These are phyloP conservation scores for Caenorhabditis auriculariae DNA, from an alignment of 2,888 invertebrate genomes.

Conservation along the genomic window DNA sequence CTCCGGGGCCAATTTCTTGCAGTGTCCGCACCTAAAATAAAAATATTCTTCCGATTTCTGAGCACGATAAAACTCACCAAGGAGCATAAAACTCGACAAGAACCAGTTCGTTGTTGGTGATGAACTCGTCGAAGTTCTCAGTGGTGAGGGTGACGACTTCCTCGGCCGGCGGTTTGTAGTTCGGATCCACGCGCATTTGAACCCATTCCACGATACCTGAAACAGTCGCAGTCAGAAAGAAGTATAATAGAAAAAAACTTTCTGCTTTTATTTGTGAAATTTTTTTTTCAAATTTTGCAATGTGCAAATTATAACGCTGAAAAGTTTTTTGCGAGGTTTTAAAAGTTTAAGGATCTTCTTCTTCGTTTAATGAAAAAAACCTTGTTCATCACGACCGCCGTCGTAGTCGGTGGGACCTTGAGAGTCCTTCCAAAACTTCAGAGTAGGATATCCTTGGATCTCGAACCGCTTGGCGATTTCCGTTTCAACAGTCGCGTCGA, in stretches of 20 bases:
- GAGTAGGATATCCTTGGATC: constrained; percentile 69
- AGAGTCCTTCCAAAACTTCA: constrained; percentile 69
- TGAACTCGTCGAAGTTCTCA: constrained; percentile 67
- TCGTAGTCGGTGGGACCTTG: constrained; percentile 67
- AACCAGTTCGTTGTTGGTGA: constrained; percentile 65
- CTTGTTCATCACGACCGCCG: constrained; percentile 66
- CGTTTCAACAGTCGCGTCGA: constrained; percentile 68
- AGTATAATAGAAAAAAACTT: not conserved
- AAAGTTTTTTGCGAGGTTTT: too few relatives aligned
- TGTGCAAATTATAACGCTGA: too few relatives aligned
- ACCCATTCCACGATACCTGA: constrained; percentile 69
- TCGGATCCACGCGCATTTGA: constrained; percentile 67
- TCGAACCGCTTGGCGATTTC: constrained; percentile 67
- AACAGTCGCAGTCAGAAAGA: constrained; percentile 1
- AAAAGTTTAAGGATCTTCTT: not conserved
- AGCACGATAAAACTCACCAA: constrained; percentile 64
- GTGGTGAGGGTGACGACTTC: constrained; percentile 66
- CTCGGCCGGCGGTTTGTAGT: constrained; percentile 69
- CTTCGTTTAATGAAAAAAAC: constrained; percentile 18
- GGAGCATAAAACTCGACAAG: constrained; percentile 71
- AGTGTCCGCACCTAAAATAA: constrained; percentile 66
- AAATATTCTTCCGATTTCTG: not conserved
- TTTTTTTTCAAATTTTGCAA: too few relatives aligned
- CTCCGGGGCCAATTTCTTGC: constrained; percentile 67
- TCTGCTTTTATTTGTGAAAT: too few relatives aligned